Evolutionary conservation across 2,113 vertebrate genomes (phyloP).

Genomic region (Labeo catla): DNA sequence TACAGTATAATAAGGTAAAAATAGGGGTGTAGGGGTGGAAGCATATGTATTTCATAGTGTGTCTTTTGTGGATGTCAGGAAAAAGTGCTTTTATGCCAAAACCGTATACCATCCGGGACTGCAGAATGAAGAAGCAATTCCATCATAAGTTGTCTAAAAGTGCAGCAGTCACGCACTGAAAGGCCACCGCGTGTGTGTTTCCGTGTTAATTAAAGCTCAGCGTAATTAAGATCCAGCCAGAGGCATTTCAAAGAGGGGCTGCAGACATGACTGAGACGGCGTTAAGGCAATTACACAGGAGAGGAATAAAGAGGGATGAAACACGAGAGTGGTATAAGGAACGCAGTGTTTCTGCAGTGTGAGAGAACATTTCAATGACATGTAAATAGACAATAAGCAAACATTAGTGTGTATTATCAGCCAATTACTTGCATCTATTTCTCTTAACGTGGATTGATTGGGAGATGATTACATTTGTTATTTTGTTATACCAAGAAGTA

Average conservation of each 20-base stretch:
- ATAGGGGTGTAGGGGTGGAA: not conserved
- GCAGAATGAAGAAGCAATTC: slow-evolving; percentile 15
- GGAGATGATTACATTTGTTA: slow-evolving; percentile 4
- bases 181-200: slow-evolving; percentile 29
- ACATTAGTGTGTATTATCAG: not conserved
- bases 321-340: not conserved
- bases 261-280: slow-evolving; percentile 49
- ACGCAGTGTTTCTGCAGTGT: slow-evolving; percentile 5
- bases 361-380: slow-evolving; percentile 33
- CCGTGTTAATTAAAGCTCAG: slow-evolving; percentile 52
- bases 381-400: not conserved
- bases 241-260: slow-evolving; percentile 39
- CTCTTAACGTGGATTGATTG: not conserved
- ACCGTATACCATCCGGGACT: not conserved
- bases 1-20: slow-evolving; percentile 13
- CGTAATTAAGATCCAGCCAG: slow-evolving; percentile 56
- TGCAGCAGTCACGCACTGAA: slow-evolving; percentile 36
- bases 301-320: slow-evolving; percentile 31
- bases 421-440: slow-evolving; percentile 2
- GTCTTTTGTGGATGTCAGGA: not conserved
- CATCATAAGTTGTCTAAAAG: slow-evolving; percentile 31
- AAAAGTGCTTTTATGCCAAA: slow-evolving; percentile 1
- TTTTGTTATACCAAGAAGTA: not conserved
- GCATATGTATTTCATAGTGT: not conserved
- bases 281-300: slow-evolving; percentile 46